phyloP scores from a whole-genome alignment of 2,888 invertebrate species.

The Epinotia nisella region DNA sequence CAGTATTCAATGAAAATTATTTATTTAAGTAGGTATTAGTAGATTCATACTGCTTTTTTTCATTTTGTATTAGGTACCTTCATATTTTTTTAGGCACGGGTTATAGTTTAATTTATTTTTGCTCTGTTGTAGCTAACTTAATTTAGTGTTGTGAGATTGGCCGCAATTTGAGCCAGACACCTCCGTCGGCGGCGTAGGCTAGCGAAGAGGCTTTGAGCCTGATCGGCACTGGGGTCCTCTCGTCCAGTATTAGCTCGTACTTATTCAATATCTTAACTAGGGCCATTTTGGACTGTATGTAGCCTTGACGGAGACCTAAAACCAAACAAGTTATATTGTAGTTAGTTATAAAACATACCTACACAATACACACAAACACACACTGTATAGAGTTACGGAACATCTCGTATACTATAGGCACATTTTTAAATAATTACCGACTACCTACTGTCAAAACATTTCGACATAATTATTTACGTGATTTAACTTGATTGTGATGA shows the following conservation, averaged over 20 bases:
- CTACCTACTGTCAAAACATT: no score
- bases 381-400: background rate
- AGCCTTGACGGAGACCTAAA: constrained; percentile 77
- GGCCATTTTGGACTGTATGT: constrained; percentile 78
- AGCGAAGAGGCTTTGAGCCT: constrained; percentile 67
- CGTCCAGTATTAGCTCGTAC: constrained; percentile 67
- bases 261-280: constrained; percentile 71
- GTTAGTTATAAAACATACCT: background rate
- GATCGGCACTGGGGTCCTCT: constrained; percentile 69
- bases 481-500: background rate
- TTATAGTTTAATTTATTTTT: background rate
- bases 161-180: constrained; percentile 72
- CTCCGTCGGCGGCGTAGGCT: constrained; percentile 70
- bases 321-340: background rate
- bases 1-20: no score
- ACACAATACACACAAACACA: background rate
- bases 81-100: background rate
- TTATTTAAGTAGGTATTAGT: background rate
- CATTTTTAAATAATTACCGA: no score
- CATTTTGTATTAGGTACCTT: background rate
- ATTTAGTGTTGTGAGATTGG: constrained; percentile 49
- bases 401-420: background rate
- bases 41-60: background rate
- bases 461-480: no score
- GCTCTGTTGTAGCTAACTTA: background rate